These are phyloP conservation scores for Scytalopus superciliaris DNA, from an alignment of 2,113 vertebrate species.

Conservation along the genomic window DNA sequence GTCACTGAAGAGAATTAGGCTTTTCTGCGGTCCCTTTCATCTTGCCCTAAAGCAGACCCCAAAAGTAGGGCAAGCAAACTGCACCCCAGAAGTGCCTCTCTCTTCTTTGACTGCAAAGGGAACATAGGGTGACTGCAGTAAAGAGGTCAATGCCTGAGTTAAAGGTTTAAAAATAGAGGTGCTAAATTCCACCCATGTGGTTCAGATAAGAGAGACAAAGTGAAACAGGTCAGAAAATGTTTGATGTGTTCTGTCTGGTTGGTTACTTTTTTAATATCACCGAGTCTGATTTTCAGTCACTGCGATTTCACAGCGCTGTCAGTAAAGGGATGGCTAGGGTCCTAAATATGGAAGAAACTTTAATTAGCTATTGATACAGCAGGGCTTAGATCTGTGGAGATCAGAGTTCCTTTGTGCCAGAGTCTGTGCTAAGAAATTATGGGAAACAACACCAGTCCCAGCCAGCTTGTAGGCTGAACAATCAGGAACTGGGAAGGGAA, in stretches of 20 bases:
- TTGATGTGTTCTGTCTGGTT: not conserved
- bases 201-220: slow-evolving; percentile 45
- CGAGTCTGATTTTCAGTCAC: not conserved
- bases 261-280: not conserved
- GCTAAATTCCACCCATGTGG: slow-evolving; percentile 38
- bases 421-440: not conserved
- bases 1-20: not conserved
- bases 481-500: not conserved
- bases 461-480: not conserved
- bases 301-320: not conserved
- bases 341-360: slow-evolving; percentile 20
- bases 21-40: slow-evolving; percentile 13
- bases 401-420: slow-evolving; percentile 5
- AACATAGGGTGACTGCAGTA: slow-evolving; percentile 18
- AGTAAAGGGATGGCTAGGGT: not conserved
- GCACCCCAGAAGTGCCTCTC: slow-evolving; percentile 13
- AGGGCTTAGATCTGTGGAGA: slow-evolving; percentile 17
- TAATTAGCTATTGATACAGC: slow-evolving; percentile 38
- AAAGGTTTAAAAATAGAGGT: slow-evolving; percentile 58
- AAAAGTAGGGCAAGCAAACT: slow-evolving; percentile 42
- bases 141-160: slow-evolving; percentile 42
- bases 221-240: slow-evolving; percentile 14
- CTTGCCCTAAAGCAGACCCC: not conserved
- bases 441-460: not conserved
- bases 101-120: slow-evolving; percentile 32